These are phyloP conservation scores for Sebastes oblongus DNA, from an alignment of 2,797 vertebrate species.

Conservation along the genomic window DNA sequence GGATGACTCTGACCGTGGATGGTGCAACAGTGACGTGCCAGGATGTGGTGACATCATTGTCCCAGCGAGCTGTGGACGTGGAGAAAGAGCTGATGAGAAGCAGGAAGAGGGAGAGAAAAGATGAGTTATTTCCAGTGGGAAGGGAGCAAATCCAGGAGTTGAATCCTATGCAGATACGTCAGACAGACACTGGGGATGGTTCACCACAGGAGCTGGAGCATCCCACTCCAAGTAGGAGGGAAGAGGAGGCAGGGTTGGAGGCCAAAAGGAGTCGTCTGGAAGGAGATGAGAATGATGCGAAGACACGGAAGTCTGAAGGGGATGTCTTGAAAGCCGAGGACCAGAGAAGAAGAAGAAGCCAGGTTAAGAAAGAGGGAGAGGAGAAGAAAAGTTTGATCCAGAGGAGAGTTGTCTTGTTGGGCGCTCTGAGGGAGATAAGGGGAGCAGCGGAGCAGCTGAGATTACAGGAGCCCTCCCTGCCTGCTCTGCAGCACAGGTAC, in stretches of 20 bases:
- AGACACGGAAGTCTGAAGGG: slow-evolving; percentile 3
- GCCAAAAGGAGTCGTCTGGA: slow-evolving; percentile 10
- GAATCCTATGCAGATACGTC: not conserved
- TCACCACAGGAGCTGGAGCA: not conserved
- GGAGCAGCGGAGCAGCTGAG: slow-evolving; percentile 78
- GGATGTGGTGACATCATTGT: slow-evolving; percentile 60
- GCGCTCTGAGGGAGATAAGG: slow-evolving; percentile 81
- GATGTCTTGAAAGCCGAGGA: slow-evolving; percentile 3
- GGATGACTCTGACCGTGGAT: slow-evolving; percentile 74
- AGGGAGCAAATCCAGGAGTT: not conserved
- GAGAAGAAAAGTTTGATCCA: slow-evolving; percentile 55
- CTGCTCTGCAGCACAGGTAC: slow-evolving; percentile 91
- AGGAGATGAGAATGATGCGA: slow-evolving; percentile 3
- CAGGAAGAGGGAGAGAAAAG: slow-evolving; percentile 10
- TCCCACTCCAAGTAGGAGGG: not conserved
- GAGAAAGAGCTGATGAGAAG: slow-evolving; percentile 25
- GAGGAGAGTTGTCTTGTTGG: slow-evolving; percentile 76
- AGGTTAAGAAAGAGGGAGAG: slow-evolving; percentile 40
- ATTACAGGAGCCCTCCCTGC: slow-evolving; percentile 87
- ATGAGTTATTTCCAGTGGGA: not conserved
- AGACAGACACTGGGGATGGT: not conserved
- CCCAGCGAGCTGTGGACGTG: slow-evolving; percentile 13
- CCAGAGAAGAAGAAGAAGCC: slow-evolving; percentile 18
- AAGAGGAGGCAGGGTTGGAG: slow-evolving; percentile 14
- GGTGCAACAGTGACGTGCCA: slow-evolving; percentile 43